Percentiles rank a stretch among this genome's conserved stretches.
Evolutionary conservation across 2,888 invertebrate genomes (phyloP).

Genomic region (Bruchidius siliquastri): DNA sequence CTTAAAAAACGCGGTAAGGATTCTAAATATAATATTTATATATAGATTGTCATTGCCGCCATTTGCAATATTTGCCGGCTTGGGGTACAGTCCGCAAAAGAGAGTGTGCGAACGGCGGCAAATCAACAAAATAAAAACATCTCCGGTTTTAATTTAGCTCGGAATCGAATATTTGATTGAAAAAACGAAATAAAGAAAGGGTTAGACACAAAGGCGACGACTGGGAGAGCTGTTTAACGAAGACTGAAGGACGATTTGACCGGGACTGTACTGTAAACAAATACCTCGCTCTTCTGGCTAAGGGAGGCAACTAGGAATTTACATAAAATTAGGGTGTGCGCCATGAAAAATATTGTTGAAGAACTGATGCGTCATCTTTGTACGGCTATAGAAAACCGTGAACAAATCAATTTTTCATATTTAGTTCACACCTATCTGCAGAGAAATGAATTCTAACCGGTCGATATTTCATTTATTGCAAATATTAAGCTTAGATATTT

Average conservation of each 20-base stretch:
- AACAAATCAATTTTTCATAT: not conserved
- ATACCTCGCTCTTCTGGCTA: constrained; percentile 19
- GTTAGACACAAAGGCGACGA: constrained; percentile 7
- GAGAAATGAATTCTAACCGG: too few species aligned
- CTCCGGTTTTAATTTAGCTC: constrained; percentile 18
- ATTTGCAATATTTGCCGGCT: constrained; percentile 44
- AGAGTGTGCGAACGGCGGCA: constrained; percentile 15
- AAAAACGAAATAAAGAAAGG: constrained; percentile 13
- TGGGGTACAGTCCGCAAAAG: constrained; percentile 38
- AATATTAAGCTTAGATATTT: not conserved
- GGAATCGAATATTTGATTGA: constrained; percentile 15
- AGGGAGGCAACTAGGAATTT: constrained; percentile 35
- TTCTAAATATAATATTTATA: constrained; percentile 47
- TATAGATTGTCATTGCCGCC: constrained; percentile 42
- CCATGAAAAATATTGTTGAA: constrained; percentile 18
- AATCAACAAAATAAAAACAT: constrained; percentile 20
- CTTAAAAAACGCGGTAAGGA: constrained; percentile 33
- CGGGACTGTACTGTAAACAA: constrained; percentile 37
- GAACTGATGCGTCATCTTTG: constrained; percentile 1
- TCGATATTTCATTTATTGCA: not conserved
- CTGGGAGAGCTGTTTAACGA: not conserved
- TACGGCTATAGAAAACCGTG: not conserved
- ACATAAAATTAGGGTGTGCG: constrained; percentile 36
- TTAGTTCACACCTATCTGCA: not conserved
- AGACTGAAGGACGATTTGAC: not conserved